Conservation (phyloP, 2,888 invertebrate species). For the Gnatocerus cornutus region DNA sequence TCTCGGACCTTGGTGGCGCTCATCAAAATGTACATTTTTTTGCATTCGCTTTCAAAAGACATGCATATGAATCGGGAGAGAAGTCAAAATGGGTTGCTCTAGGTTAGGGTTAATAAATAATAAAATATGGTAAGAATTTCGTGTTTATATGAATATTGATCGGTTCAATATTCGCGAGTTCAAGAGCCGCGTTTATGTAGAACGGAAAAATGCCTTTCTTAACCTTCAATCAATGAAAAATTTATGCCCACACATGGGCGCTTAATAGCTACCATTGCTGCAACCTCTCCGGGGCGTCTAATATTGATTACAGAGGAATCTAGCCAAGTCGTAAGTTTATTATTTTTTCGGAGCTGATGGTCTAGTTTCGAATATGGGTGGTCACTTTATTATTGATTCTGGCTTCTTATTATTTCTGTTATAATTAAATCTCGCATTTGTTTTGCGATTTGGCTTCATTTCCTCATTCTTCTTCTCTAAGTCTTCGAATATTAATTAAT, state of each 20-base stretch:
- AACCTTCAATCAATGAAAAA: neutral
- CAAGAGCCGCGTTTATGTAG: neutral
- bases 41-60: neutral
- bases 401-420: too few relatives aligned
- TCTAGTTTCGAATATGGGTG: too few relatives aligned
- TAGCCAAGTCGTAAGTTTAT: constrained; percentile 11
- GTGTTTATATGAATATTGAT: neutral
- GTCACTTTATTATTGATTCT: too few relatives aligned
- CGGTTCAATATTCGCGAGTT: neutral
- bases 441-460: too few relatives aligned
- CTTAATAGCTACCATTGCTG: constrained; percentile 16
- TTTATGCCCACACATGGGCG: constrained; percentile 12
- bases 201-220: constrained; percentile 3
- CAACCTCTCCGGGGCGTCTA: constrained; percentile 20
- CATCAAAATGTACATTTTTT: constrained; percentile 34
- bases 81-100: neutral
- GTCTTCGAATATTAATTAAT: too few relatives aligned
- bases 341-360: neutral
- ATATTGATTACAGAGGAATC: constrained; percentile 13
- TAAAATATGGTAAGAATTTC: constrained; percentile 10
- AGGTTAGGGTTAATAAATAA: constrained; percentile 40
- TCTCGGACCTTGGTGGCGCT: constrained; percentile 13
- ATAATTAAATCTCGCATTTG: too few relatives aligned
- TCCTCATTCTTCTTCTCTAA: too few relatives aligned
- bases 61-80: constrained; percentile 18